phyloP scores from a whole-genome alignment of 1,140 invertebrate species.

The Leptonema lineaticorne region DNA sequence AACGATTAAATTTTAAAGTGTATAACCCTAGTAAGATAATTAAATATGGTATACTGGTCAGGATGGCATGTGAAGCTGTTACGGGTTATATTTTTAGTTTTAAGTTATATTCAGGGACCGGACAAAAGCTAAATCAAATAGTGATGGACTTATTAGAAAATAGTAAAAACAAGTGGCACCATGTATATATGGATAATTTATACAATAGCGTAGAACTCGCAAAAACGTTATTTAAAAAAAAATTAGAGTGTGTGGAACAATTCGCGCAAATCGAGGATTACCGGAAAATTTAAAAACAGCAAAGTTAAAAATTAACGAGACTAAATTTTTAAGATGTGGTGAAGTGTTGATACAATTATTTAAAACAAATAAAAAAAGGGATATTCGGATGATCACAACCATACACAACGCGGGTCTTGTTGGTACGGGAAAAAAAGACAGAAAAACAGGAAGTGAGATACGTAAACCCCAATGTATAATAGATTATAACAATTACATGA shows the following conservation, averaged over 20 bases:
- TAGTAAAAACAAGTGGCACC: not conserved
- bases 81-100: constrained; percentile 41
- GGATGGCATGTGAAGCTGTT: constrained; percentile 40
- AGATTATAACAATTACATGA: constrained; percentile 35
- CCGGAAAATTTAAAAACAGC: not conserved
- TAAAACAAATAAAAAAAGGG: not conserved
- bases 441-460: constrained; percentile 32
- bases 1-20: constrained; percentile 38
- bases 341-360: no score
- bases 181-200: not conserved
- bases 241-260: not conserved
- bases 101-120: constrained; percentile 36
- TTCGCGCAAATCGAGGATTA: not conserved
- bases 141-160: constrained; percentile 9
- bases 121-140: constrained; percentile 32
- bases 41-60: constrained; percentile 40
- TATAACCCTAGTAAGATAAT: constrained; percentile 41
- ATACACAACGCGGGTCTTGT: constrained; percentile 22
- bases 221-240: no score
- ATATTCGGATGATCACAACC: constrained; percentile 4
- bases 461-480: constrained; percentile 35
- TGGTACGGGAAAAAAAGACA: constrained; percentile 35
- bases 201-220: not conserved
- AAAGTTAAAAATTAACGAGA: not conserved
- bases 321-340: not conserved